These are phyloP conservation scores for Agonopterix arenella DNA, from an alignment of 2,888 invertebrate species.

Conservation along the genomic window DNA sequence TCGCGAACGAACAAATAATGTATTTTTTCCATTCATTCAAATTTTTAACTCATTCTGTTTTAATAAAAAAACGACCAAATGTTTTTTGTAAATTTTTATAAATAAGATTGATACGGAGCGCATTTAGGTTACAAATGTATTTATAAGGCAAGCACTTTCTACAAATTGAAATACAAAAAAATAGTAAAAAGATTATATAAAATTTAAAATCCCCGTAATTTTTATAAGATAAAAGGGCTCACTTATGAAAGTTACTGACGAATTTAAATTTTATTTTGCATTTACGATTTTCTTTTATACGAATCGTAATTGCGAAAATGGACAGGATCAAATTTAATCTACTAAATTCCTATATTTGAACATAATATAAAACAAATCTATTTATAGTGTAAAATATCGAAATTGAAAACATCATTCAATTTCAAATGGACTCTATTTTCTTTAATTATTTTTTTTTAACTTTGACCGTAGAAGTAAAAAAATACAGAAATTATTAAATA, in stretches of 20 bases:
- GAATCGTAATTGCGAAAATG: conserved; percentile 15
- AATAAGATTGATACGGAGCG: conserved; percentile 29
- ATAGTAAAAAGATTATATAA: conserved; percentile 5
- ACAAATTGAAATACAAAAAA: conserved; percentile 8
- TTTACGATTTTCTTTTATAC: conserved; percentile 14
- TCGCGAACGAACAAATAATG: conserved; percentile 18
- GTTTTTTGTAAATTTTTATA: conserved; percentile 57
- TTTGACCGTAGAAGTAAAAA: too few relatives aligned
- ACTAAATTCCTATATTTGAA: too few relatives aligned
- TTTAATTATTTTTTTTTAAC: too few relatives aligned
- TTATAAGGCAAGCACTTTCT: conserved; percentile 11
- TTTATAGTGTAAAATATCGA: too few relatives aligned
- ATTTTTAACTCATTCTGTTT: conserved; percentile 35
- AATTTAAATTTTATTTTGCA: conserved; percentile 46
- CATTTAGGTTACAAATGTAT: conserved; percentile 16
- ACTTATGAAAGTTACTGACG: conserved; percentile 38
- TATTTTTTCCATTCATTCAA: conserved; percentile 32
- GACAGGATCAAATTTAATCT: not conserved
- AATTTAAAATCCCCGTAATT: conserved; percentile 45
- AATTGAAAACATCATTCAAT: too few relatives aligned
- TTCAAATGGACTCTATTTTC: too few relatives aligned
- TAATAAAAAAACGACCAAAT: conserved; percentile 50
- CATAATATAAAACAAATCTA: too few relatives aligned
- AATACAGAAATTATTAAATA: not conserved
- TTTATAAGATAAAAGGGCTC: conserved; percentile 52